Percentiles rank a stretch among this genome's conserved stretches.
phyloP scores from a whole-genome alignment of 1,140 invertebrate genomes.

The Eumaeus atala region DNA sequence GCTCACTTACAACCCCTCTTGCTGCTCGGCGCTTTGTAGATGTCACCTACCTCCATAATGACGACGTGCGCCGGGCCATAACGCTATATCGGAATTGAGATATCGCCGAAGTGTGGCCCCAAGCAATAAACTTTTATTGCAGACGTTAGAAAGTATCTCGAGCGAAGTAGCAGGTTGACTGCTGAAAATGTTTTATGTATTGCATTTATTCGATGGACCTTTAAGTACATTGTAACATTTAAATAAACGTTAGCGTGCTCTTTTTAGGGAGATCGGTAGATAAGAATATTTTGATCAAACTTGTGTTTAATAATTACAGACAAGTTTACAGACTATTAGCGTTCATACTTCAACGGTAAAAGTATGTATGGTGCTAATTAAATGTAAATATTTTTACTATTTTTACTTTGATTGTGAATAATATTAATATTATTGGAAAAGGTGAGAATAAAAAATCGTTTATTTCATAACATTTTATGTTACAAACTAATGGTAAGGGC shows the following conservation, averaged over 20 bases:
- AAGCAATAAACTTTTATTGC: constrained; percentile 4
- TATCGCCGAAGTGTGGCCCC: constrained; percentile 5
- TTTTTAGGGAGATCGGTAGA: too few relatives aligned
- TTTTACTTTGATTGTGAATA: too few relatives aligned
- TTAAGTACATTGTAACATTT: too few relatives aligned
- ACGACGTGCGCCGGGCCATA: not conserved
- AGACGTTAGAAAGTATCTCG: constrained; percentile 6
- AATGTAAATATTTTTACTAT: too few relatives aligned
- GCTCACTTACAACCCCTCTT: not conserved
- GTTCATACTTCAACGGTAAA: too few relatives aligned
- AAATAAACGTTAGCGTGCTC: too few relatives aligned
- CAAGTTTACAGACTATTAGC: too few relatives aligned
- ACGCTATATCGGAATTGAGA: constrained; percentile 1
- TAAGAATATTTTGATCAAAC: too few relatives aligned
- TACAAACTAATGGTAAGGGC: not conserved
- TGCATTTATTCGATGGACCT: too few relatives aligned
- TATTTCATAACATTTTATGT: not conserved
- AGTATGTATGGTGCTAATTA: too few relatives aligned
- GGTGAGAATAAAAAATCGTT: not conserved
- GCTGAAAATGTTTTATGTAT: not conserved
- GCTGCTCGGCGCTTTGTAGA: constrained; percentile 1
- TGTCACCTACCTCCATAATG: constrained; percentile 4
- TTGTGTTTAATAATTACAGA: too few relatives aligned
- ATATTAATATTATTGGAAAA: too few relatives aligned
- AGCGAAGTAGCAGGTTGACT: not conserved